Percentiles rank a stretch among this genome's conserved stretches.
phyloP scores from a whole-genome alignment of 1,140 invertebrate species.

The Ceratina australensis region DNA sequence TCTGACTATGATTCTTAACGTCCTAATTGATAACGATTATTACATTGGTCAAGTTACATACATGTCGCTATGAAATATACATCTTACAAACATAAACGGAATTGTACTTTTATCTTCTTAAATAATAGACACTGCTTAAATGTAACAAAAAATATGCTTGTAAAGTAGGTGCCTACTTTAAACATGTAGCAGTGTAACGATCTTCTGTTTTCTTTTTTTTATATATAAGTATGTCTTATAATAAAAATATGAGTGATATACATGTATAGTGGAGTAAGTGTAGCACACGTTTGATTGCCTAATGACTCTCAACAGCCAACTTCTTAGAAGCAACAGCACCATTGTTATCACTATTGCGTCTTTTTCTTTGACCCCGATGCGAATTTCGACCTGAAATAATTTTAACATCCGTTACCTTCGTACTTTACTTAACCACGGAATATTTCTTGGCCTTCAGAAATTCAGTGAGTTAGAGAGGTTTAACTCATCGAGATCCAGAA shows the following conservation, averaged over 20 bases:
- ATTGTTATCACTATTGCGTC: slow-evolving; percentile 32
- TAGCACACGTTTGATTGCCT: slow-evolving; percentile 14
- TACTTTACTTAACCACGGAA: not conserved
- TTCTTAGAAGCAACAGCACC: slow-evolving; percentile 52
- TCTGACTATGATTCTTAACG: too few relatives aligned
- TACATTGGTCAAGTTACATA: too few relatives aligned
- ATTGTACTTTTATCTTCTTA: slow-evolving; percentile 51
- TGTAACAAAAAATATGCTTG: slow-evolving; percentile 18
- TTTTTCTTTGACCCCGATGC: slow-evolving; percentile 42
- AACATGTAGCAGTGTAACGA: slow-evolving; percentile 19
- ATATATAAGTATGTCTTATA: slow-evolving; percentile 31
- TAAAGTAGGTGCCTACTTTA: slow-evolving; percentile 1
- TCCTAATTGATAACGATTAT: too few relatives aligned
- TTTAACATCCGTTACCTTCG: not conserved
- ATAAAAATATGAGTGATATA: slow-evolving; percentile 45
- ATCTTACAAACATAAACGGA: slow-evolving; percentile 55
- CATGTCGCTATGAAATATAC: not conserved
- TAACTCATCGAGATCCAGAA: slow-evolving; percentile 77
- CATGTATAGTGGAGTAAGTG: slow-evolving; percentile 16
- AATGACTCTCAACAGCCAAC: slow-evolving; percentile 1
- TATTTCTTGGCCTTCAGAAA: not conserved
- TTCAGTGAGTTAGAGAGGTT: slow-evolving; percentile 67
- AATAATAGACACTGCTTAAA: slow-evolving; percentile 40
- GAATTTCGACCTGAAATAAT: slow-evolving; percentile 55
- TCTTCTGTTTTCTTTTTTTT: slow-evolving; percentile 28